These are phyloP conservation scores for Siniperca undulata DNA, from an alignment of 2,797 vertebrate species.

Conservation along the genomic window DNA sequence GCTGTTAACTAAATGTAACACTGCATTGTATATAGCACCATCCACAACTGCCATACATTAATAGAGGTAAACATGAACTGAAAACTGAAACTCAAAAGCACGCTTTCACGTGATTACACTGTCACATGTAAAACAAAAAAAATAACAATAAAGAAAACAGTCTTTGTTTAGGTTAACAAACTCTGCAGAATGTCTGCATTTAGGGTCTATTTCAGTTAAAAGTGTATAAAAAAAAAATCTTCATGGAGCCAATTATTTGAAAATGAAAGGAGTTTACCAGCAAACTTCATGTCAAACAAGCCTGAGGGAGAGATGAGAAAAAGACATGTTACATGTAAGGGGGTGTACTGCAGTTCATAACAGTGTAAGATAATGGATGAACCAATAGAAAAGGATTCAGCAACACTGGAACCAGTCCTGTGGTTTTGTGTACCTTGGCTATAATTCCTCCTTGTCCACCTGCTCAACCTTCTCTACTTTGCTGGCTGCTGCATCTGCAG, in stretches of 20 bases:
- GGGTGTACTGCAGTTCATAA: not conserved
- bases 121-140: constrained; percentile 50
- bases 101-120: constrained; percentile 58
- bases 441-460: constrained; percentile 85
- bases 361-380: not conserved
- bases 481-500: constrained; percentile 81
- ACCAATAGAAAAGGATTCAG: constrained; percentile 11
- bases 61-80: constrained; percentile 72
- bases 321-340: constrained; percentile 14
- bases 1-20: constrained; percentile 66
- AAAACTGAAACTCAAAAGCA: constrained; percentile 71
- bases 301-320: constrained; percentile 58
- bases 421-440: constrained; percentile 81
- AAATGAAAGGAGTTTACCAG: constrained; percentile 60
- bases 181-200: constrained; percentile 52
- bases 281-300: constrained; percentile 47
- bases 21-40: constrained; percentile 70
- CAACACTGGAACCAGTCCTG: not conserved
- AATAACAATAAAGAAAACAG: constrained; percentile 42
- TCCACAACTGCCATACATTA: constrained; percentile 59
- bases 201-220: constrained; percentile 49
- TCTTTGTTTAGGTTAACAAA: constrained; percentile 56
- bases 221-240: constrained; percentile 52
- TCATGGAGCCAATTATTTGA: constrained; percentile 46
- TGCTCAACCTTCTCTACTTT: constrained; percentile 71